Conservation (phyloP, 2,797 vertebrate genomes). For the Leptodactylus fallax region DNA sequence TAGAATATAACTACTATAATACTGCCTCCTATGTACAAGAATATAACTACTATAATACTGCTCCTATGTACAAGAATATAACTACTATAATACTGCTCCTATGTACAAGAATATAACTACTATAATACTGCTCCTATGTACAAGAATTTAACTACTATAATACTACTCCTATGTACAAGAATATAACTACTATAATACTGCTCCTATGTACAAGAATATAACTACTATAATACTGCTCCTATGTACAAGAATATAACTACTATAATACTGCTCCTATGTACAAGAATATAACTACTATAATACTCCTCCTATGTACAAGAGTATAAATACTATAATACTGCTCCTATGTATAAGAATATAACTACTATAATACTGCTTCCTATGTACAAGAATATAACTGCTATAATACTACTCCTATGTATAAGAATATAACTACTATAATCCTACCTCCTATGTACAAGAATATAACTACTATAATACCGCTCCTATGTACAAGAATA, state of each 20-base stretch:
- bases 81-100: background rate
- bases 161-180: background rate
- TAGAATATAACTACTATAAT: background rate
- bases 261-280: background rate
- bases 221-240: no score
- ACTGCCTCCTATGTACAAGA: background rate
- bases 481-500: background rate
- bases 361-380: background rate
- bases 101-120: background rate
- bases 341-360: background rate
- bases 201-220: background rate
- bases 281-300: background rate
- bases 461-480: conserved; percentile 18
- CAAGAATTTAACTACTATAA: conserved; percentile 10
- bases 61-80: background rate
- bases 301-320: background rate
- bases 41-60: background rate
- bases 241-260: no score
- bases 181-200: conserved; percentile 7
- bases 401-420: background rate
- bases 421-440: background rate
- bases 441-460: background rate
- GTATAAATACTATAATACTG: background rate
- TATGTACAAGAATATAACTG: background rate
- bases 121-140: background rate